A percentile compares a stretch with the other conserved stretches of the same genome.
These are phyloP conservation scores for Aphodius granarius DNA, from an alignment of 2,888 invertebrate species.

Conservation along the genomic window DNA sequence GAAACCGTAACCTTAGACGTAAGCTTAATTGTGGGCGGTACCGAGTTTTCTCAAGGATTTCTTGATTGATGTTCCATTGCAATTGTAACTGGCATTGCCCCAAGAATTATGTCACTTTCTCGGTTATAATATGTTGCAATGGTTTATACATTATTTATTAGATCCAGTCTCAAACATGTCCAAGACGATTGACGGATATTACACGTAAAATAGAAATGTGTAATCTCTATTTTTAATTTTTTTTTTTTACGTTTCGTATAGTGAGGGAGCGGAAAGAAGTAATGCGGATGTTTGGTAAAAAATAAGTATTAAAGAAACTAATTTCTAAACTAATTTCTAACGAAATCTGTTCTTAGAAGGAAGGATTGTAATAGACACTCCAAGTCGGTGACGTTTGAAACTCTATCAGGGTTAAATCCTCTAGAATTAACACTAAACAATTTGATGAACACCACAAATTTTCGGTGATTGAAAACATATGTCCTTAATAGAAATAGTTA, in stretches of 20 bases:
- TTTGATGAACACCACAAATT: not conserved
- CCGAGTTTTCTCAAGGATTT: not conserved
- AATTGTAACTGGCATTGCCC: not conserved
- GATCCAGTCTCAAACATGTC: not conserved
- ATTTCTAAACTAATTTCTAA: not conserved
- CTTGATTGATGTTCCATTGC: not conserved
- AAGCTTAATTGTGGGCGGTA: not conserved
- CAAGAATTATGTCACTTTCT: not conserved
- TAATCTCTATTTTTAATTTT: not conserved
- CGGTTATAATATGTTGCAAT: not conserved
- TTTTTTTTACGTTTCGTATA: not conserved
- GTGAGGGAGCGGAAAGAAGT: not conserved
- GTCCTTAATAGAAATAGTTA: not conserved
- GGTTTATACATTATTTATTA: not conserved
- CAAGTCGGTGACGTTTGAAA: not conserved
- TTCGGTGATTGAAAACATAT: not conserved
- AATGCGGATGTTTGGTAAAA: not conserved
- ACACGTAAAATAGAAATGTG: too few relatives aligned
- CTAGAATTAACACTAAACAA: not conserved
- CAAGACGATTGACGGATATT: not conserved
- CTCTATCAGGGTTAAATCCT: not conserved
- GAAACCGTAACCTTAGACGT: not conserved
- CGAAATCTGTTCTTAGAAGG: not conserved
- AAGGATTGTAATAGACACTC: not conserved
- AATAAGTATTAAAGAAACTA: not conserved